Conservation (phyloP, 1,140 invertebrate species). For the Radopholus similis region DNA sequence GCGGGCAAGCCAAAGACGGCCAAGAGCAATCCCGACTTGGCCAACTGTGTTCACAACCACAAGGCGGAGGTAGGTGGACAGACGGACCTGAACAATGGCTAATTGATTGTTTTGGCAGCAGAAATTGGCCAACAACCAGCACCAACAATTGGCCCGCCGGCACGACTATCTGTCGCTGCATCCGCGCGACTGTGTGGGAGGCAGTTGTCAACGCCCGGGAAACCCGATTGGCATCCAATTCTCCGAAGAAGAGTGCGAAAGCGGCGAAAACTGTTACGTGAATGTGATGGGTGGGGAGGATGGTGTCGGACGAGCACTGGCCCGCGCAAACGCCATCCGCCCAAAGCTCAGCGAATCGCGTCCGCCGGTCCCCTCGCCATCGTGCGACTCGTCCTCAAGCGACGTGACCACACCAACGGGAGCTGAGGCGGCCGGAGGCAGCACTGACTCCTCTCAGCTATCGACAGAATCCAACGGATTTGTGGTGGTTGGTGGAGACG, state of each 20-base stretch:
- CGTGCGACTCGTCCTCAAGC: neutral
- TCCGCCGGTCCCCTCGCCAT: neutral
- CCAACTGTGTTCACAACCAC: neutral
- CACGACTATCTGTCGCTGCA: conserved; percentile 6
- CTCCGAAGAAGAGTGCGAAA: neutral
- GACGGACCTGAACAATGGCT: neutral
- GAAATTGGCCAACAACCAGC: neutral
- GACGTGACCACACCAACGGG: neutral
- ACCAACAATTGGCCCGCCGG: neutral
- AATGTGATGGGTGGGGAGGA: neutral
- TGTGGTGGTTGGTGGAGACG: neutral
- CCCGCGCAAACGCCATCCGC: conserved; percentile 5
- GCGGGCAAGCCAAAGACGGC: neutral
- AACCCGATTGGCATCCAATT: neutral
- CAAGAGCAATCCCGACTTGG: neutral
- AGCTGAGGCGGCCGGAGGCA: neutral
- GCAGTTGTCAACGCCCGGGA: neutral
- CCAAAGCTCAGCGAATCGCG: conserved; percentile 4
- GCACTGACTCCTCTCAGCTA: no score
- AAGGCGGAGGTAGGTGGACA: neutral
- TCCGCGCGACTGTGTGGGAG: neutral
- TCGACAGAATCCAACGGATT: neutral
- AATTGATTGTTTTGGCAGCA: neutral
- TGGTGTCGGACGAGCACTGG: neutral
- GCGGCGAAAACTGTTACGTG: neutral